Evolutionary conservation across 2,888 invertebrate species (phyloP), one percentile per base, ranked within the genome.

Genomic region (Cotesia congregata): DNA sequence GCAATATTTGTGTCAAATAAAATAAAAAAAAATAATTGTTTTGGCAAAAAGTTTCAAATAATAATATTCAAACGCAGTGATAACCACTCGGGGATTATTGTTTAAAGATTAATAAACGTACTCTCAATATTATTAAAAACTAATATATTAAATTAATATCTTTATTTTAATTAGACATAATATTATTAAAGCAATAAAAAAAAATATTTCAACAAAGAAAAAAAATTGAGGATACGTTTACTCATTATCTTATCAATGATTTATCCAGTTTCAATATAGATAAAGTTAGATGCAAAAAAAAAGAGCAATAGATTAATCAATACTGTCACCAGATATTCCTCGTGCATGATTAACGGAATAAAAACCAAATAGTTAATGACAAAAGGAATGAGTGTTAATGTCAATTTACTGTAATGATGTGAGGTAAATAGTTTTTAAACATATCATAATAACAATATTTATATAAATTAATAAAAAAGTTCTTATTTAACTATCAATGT

Each of bases 281-380:
- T 50, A 50, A 50, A 50, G 50, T 50, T 12, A 12, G 50, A 50
- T 50, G 7, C 12, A 50, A 50, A 50, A 50, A 41, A 50, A 64
- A 17, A 65, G n/a, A 72, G 50, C 59, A n/a, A 65, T 50, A 67
- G 65, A 41, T 41, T 64, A 59, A 67, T 72, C 7, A 61, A 61
- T 20, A 67, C 61, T 59, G 85, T 82, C 86, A 88, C 88, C 87
- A 86, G 88, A 88, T 88, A 86, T 88, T 87, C 86, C 88, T 86
- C 84, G 79, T 85, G 84, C 83, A 82, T 82, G 84, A 83, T 79
- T 82, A 80, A 82, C 82, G 79, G 78, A 20, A 41, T 50, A 39
- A 41, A 39, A 69, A 75, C 40, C 40, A 65, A 73, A 41, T 68
- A 68, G 62, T 62, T 50, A 38, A 38, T 41, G 60, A 7, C 50